phyloP scores from a whole-genome alignment of 2,113 vertebrate genomes.

The Anguilla japonica region DNA sequence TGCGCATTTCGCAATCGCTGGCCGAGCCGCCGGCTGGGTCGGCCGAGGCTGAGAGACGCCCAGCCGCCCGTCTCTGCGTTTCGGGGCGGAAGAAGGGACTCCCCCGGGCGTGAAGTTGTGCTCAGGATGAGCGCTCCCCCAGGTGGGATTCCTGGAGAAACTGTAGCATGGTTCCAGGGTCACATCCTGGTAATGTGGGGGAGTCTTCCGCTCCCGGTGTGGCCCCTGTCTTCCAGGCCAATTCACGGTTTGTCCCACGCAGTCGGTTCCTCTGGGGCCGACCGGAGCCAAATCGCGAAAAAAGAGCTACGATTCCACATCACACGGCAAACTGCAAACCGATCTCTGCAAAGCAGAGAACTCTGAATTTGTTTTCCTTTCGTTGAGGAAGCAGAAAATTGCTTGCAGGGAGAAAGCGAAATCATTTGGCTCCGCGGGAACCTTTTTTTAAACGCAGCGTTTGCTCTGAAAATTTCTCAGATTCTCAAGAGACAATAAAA shows the following conservation, averaged over 20 bases:
- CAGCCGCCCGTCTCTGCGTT: neutral
- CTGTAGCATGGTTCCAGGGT: neutral
- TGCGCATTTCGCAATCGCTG: neutral
- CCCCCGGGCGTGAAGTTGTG: neutral
- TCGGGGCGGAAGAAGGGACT: neutral
- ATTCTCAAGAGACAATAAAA: constrained; percentile 38
- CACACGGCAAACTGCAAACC: neutral
- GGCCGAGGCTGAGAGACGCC: neutral
- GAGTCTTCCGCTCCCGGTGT: neutral
- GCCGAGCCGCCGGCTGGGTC: neutral
- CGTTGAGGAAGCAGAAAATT: constrained; percentile 47
- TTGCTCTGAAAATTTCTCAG: constrained; percentile 45
- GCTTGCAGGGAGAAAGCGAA: constrained; percentile 46
- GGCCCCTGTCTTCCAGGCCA: neutral
- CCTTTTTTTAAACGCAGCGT: constrained; percentile 48
- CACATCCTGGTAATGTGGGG: neutral
- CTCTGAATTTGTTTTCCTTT: constrained; percentile 20
- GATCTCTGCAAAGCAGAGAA: neutral
- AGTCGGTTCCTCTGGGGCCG: neutral
- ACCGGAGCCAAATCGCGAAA: neutral
- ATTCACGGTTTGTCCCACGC: neutral
- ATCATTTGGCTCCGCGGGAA: constrained; percentile 57
- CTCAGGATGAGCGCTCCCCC: neutral
- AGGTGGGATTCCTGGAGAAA: neutral
- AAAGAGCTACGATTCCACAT: neutral